Conservation (phyloP, 2,797 vertebrate genomes). For the Tangara arthus region DNA sequence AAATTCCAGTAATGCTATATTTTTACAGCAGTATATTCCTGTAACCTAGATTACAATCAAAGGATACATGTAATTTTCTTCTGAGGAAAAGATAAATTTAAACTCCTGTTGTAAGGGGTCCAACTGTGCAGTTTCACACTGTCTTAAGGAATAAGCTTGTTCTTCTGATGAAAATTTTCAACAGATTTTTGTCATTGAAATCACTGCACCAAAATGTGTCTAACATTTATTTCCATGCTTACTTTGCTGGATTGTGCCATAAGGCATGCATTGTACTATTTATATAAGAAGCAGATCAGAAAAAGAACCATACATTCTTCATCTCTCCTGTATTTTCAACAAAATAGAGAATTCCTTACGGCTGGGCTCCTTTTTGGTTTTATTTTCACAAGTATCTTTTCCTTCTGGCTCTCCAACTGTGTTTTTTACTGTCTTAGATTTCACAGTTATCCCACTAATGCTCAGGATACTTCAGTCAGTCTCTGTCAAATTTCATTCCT, state of each 20-base stretch:
- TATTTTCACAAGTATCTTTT: neutral
- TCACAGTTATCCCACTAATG: neutral
- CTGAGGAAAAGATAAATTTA: neutral
- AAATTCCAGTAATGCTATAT: conserved; percentile 46
- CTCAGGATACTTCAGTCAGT: neutral
- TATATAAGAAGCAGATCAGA: neutral
- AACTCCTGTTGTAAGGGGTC: neutral
- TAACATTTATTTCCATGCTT: neutral
- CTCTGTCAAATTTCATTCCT: neutral
- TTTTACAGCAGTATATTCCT: conserved; percentile 29
- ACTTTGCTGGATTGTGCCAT: neutral
- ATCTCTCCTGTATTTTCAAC: neutral
- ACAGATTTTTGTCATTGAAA: neutral
- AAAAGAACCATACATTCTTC: neutral
- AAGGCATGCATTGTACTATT: neutral
- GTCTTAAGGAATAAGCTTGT: neutral
- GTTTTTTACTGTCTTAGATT: neutral
- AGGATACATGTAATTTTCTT: neutral
- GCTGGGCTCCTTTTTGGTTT: neutral
- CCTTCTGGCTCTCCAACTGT: neutral
- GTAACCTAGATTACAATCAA: neutral
- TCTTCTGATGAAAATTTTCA: neutral
- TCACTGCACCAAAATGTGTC: neutral
- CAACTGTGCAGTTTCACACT: neutral
- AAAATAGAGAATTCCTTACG: neutral